Evolutionary conservation across 2,797 vertebrate genomes (phyloP).

Genomic region (Bovichtus diacanthus): DNA sequence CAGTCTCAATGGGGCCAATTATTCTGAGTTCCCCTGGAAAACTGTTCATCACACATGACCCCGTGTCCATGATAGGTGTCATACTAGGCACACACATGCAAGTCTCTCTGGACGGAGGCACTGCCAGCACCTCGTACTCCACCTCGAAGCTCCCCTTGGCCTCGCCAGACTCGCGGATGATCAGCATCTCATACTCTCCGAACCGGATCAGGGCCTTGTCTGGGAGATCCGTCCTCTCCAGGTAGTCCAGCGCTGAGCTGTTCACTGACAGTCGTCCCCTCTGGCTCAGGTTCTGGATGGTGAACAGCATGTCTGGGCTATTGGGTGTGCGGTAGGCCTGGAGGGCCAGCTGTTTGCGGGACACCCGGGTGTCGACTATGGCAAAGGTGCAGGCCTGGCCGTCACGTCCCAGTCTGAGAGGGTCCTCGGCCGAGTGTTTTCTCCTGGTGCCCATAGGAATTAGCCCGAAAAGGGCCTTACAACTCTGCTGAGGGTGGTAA

Average conservation of each 20-base stretch:
- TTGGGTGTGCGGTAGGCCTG: constrained; percentile 85
- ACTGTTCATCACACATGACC: neutral
- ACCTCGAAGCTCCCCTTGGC: constrained; percentile 88
- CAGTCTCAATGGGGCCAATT: constrained; percentile 74
- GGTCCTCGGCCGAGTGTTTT: constrained; percentile 81
- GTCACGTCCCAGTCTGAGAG: constrained; percentile 89
- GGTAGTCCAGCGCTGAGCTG: constrained; percentile 81
- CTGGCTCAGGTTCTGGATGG: constrained; percentile 94
- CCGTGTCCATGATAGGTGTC: constrained; percentile 79
- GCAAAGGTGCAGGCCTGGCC: constrained; percentile 82
- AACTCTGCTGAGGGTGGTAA: constrained; percentile 87
- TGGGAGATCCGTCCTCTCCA: constrained; percentile 89
- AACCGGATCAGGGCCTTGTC: constrained; percentile 88
- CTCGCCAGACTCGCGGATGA: constrained; percentile 87
- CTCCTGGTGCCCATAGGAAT: constrained; percentile 77
- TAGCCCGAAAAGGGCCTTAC: constrained; percentile 77
- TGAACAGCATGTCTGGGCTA: constrained; percentile 82
- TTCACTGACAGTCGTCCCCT: constrained; percentile 84
- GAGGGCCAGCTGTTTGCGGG: constrained; percentile 90
- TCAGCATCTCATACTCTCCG: constrained; percentile 89
- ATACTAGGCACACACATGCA: constrained; percentile 47
- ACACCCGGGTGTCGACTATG: constrained; percentile 87
- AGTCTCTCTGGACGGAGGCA: constrained; percentile 85
- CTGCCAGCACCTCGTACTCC: constrained; percentile 81
- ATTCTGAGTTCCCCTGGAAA: constrained; percentile 9